These are phyloP conservation scores for Pollenia angustigena DNA, from an alignment of 2,888 invertebrate species.

Conservation along the genomic window DNA sequence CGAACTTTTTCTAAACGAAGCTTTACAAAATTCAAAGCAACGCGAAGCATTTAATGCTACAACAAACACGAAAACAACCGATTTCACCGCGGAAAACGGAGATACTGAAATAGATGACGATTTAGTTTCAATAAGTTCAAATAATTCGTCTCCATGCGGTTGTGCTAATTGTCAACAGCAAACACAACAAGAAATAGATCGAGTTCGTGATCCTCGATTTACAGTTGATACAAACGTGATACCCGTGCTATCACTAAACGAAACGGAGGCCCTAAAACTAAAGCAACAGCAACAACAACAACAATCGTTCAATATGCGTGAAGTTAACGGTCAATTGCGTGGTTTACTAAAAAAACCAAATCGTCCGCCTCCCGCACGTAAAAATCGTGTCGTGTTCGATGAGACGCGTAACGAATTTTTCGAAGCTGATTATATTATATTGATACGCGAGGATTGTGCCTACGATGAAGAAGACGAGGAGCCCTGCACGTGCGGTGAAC, in stretches of 20 bases:
- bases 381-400: conserved; percentile 93
- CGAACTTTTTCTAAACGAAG: conserved; percentile 58
- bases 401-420: conserved; percentile 96
- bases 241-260: conserved; percentile 27
- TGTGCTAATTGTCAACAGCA: conserved; percentile 68
- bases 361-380: conserved; percentile 87
- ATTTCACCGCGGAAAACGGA: not conserved
- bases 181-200: conserved; percentile 38
- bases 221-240: conserved; percentile 41
- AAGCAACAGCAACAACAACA: conserved; percentile 12
- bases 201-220: conserved; percentile 6
- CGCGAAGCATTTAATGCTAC: conserved; percentile 7
- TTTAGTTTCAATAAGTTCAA: conserved; percentile 58
- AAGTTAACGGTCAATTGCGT: conserved; percentile 84
- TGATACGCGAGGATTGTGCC: conserved; percentile 94
- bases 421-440: conserved; percentile 95
- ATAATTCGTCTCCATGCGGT: conserved; percentile 64
- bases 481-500: conserved; percentile 90
- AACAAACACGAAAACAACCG: not conserved
- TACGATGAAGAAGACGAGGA: conserved; percentile 92
- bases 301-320: conserved; percentile 82
- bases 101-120: conserved; percentile 46
- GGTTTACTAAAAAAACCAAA: conserved; percentile 90
- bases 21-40: conserved; percentile 8
- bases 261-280: conserved; percentile 30